Conservation (phyloP, 2,888 invertebrate genomes). For the Pherbina coryleti region DNA sequence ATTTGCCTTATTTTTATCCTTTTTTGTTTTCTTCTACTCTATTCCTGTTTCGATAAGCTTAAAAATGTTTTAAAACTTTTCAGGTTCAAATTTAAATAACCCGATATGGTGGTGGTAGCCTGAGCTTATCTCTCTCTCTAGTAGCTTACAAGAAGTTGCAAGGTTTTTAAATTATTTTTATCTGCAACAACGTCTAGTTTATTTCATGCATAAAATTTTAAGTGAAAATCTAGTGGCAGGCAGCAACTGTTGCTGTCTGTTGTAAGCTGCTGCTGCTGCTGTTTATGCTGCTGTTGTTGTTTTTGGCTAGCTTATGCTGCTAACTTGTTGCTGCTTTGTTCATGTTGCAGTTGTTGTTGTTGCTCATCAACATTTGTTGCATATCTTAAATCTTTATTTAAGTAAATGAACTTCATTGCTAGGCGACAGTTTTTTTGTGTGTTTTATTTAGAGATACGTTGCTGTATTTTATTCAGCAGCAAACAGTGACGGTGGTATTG, state of each 20-base stretch:
- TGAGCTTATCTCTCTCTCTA: neutral
- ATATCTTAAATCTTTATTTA: conserved; percentile 35
- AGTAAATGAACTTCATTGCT: conserved; percentile 33
- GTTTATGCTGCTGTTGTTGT: neutral
- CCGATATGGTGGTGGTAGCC: conserved; percentile 7
- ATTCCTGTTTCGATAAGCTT: conserved; percentile 17
- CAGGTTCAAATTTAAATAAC: conserved; percentile 31
- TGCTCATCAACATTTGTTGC: conserved; percentile 30
- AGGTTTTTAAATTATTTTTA: conserved; percentile 25
- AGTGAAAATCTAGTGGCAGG: conserved; percentile 8
- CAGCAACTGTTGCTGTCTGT: conserved; percentile 2
- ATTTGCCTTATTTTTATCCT: neutral
- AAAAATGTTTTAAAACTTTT: conserved; percentile 14
- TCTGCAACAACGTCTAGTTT: conserved; percentile 22
- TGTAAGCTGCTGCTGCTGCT: neutral
- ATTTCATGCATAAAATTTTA: conserved; percentile 36
- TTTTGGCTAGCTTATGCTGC: neutral
- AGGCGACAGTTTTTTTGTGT: conserved; percentile 15
- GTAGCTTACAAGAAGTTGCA: neutral
- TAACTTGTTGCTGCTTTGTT: neutral
- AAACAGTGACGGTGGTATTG: neutral
- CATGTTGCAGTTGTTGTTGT: conserved; percentile 8
- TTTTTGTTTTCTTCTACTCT: neutral
- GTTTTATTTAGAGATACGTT: conserved; percentile 8
- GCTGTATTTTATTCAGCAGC: neutral